Evolutionary conservation across 2,888 invertebrate species (phyloP).

Genomic region (Auanema freiburgensis): DNA sequence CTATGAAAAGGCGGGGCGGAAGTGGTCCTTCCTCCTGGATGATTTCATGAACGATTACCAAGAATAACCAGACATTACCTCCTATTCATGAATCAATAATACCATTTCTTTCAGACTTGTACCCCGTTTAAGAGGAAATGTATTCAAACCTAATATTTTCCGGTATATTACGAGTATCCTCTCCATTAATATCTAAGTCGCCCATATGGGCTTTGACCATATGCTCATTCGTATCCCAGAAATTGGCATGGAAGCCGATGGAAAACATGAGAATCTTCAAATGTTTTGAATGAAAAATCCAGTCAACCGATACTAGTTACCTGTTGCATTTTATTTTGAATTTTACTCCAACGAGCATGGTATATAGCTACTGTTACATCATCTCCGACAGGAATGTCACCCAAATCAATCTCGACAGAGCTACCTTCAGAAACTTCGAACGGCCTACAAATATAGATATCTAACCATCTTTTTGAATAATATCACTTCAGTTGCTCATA

Average conservation of each 20-base stretch:
- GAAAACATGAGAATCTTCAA: constrained; percentile 39
- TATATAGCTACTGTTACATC: constrained; percentile 82
- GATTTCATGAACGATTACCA: neutral
- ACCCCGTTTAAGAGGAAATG: too few species aligned
- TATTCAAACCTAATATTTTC: constrained; percentile 28
- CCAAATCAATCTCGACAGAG: constrained; percentile 73
- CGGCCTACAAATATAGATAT: constrained; percentile 63
- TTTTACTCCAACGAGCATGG: constrained; percentile 66
- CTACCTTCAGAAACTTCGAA: constrained; percentile 64
- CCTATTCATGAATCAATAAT: neutral
- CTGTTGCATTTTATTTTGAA: constrained; percentile 31
- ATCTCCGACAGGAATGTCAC: constrained; percentile 77
- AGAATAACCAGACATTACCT: constrained; percentile 8
- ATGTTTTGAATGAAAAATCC: neutral
- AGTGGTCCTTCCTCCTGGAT: too few species aligned
- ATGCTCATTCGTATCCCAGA: constrained; percentile 10
- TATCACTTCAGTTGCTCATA: constrained; percentile 81
- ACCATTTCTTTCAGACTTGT: neutral
- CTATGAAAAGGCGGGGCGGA: too few species aligned
- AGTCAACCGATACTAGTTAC: constrained; percentile 15
- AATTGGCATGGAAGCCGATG: constrained; percentile 74
- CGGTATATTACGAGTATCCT: constrained; percentile 27
- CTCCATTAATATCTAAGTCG: constrained; percentile 39
- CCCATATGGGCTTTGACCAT: constrained; percentile 14
- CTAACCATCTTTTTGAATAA: neutral